Conservation (phyloP, 2,113 vertebrate genomes). For the Alectura lathami region DNA sequence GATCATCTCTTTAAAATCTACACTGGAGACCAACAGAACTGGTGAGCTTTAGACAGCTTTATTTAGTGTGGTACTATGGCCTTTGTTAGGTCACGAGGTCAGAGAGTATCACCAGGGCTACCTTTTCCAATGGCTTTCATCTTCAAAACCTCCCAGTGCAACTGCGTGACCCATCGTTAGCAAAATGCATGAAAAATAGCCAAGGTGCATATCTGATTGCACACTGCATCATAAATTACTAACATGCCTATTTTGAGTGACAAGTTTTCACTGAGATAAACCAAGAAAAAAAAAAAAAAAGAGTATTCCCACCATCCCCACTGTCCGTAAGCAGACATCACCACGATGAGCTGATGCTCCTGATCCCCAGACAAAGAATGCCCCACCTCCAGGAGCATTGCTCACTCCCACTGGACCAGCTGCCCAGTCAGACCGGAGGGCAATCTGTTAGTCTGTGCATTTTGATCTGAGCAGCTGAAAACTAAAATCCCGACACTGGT, state of each 20-base stretch:
- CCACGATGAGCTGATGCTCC: background rate
- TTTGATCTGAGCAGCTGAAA: background rate
- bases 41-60: slow-evolving; percentile 42
- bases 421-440: background rate
- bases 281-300: background rate
- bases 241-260: background rate
- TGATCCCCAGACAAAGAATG: background rate
- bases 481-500: background rate
- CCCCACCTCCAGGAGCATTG: fast-evolving
- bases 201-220: background rate
- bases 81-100: slow-evolving; percentile 36
- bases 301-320: background rate
- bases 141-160: slow-evolving; percentile 34
- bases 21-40: background rate
- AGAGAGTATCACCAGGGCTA: slow-evolving; percentile 29
- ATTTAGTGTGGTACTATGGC: slow-evolving; percentile 21
- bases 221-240: background rate
- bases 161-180: background rate
- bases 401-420: background rate
- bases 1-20: background rate
- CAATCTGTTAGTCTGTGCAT: fast-evolving
- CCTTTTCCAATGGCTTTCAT: slow-evolving; percentile 34
- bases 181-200: background rate
- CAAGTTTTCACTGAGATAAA: background rate
- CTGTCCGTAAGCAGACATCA: background rate